Evolutionary conservation across 2,888 invertebrate species (phyloP).

Genomic region (Pheosia gnoma): DNA sequence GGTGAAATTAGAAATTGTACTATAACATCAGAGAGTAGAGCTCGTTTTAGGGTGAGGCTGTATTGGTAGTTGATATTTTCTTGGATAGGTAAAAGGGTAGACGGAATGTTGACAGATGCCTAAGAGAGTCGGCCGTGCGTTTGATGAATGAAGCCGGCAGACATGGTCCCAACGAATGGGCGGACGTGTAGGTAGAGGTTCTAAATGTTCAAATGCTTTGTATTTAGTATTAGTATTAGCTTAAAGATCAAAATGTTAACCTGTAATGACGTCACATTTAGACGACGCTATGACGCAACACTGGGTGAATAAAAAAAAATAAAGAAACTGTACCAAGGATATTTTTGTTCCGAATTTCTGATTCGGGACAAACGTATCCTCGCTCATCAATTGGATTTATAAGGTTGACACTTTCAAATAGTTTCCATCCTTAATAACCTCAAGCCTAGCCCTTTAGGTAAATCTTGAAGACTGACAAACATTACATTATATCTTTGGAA

Average conservation of each 20-base stretch:
- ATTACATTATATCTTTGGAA: no score
- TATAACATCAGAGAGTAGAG: not conserved
- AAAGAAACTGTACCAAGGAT: no score
- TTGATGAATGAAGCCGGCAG: constrained; percentile 1
- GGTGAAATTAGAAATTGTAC: not conserved
- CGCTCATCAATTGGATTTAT: no score
- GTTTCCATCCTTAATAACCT: no score
- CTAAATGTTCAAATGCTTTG: not conserved
- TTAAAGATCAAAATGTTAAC: not conserved
- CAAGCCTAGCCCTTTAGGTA: no score
- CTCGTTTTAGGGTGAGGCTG: not conserved
- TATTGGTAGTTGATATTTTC: not conserved
- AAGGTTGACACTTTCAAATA: no score
- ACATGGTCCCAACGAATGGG: not conserved
- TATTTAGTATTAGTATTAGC: not conserved
- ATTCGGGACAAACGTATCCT: no score
- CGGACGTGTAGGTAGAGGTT: constrained; percentile 23
- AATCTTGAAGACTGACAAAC: no score
- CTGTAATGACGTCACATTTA: no score
- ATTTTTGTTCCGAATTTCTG: no score
- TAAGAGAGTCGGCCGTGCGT: constrained; percentile 4
- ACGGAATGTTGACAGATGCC: constrained; percentile 35
- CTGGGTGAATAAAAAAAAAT: no score
- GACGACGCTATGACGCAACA: no score
- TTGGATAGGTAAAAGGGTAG: not conserved